These are phyloP conservation scores for Platycheirus albimanus DNA, from an alignment of 2,888 invertebrate species.

Conservation along the genomic window DNA sequence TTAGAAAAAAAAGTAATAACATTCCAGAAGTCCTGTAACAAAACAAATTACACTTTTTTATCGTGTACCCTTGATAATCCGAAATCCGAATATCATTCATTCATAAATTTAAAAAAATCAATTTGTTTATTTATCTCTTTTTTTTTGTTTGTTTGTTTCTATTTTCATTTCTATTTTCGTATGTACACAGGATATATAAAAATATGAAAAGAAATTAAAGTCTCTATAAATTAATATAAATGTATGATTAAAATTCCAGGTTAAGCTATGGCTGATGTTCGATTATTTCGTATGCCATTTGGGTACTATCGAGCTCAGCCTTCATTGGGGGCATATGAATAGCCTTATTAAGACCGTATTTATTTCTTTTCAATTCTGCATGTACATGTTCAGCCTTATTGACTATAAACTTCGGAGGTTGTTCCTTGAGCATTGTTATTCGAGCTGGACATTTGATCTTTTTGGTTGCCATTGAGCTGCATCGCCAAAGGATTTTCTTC, in stretches of 20 bases:
- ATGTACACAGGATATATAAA: slow-evolving; percentile 49
- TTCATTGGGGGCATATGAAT: slow-evolving; percentile 75
- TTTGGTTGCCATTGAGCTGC: slow-evolving; percentile 83
- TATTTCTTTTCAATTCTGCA: slow-evolving; percentile 82
- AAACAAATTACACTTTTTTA: too few relatives aligned
- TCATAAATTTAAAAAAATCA: neutral
- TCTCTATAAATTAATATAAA: too few relatives aligned
- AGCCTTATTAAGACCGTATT: slow-evolving; percentile 80
- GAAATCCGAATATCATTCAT: too few relatives aligned
- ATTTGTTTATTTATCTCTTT: too few relatives aligned
- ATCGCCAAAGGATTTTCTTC: slow-evolving; percentile 82
- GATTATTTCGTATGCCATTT: slow-evolving; percentile 55
- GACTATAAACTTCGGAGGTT: slow-evolving; percentile 82
- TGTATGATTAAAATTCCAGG: slow-evolving; percentile 19
- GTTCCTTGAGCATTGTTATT: slow-evolving; percentile 82
- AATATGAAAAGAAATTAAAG: slow-evolving; percentile 38
- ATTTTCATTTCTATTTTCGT: slow-evolving; percentile 37
- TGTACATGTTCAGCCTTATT: slow-evolving; percentile 82
- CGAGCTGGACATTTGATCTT: slow-evolving; percentile 82
- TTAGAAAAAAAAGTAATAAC: neutral
- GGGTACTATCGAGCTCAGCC: slow-evolving; percentile 75
- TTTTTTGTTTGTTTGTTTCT: too few relatives aligned
- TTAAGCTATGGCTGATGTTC: slow-evolving; percentile 53
- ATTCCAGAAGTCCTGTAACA: too few relatives aligned
- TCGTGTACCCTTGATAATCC: too few relatives aligned